A percentile compares a stretch with the other conserved stretches of the same genome.
Conservation (phyloP, 1,140 invertebrate genomes). For the Mercenaria mercenaria region DNA sequence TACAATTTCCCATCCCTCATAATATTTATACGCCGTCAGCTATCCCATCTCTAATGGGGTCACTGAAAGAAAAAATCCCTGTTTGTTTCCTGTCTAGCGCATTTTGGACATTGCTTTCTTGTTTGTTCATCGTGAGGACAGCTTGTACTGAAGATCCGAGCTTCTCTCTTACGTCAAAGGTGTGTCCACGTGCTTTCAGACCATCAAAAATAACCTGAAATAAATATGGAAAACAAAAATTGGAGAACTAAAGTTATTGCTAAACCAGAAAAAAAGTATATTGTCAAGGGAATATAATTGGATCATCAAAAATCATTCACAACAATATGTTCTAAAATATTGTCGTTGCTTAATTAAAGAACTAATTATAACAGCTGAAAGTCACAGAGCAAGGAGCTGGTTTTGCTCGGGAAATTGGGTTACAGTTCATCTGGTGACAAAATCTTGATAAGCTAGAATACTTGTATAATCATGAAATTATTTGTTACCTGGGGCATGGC, state of each 20-base stretch:
- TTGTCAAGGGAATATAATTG: not conserved
- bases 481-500: slow-evolving; percentile 88
- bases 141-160: slow-evolving; percentile 33
- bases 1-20: too few species aligned
- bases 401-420: too few species aligned
- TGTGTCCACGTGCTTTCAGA: slow-evolving; percentile 3
- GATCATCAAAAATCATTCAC: not conserved
- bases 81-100: not conserved
- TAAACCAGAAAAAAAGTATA: not conserved
- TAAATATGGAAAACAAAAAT: too few species aligned
- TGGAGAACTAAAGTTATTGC: not conserved
- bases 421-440: too few species aligned
- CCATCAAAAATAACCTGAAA: slow-evolving; percentile 18
- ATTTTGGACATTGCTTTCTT: not conserved
- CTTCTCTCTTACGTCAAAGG: not conserved
- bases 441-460: too few species aligned
- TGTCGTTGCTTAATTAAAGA: too few species aligned
- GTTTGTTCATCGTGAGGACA: not conserved
- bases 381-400: too few species aligned
- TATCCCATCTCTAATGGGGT: slow-evolving; percentile 8
- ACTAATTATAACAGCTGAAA: too few species aligned
- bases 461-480: too few species aligned
- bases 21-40: not conserved
- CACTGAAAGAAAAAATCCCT: slow-evolving; percentile 10
- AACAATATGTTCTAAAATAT: too few species aligned